Percentiles rank a stretch among this genome's conserved stretches.
These are phyloP conservation scores for Bucorvus abyssinicus DNA, from an alignment of 2,797 vertebrate species.

Conservation along the genomic window DNA sequence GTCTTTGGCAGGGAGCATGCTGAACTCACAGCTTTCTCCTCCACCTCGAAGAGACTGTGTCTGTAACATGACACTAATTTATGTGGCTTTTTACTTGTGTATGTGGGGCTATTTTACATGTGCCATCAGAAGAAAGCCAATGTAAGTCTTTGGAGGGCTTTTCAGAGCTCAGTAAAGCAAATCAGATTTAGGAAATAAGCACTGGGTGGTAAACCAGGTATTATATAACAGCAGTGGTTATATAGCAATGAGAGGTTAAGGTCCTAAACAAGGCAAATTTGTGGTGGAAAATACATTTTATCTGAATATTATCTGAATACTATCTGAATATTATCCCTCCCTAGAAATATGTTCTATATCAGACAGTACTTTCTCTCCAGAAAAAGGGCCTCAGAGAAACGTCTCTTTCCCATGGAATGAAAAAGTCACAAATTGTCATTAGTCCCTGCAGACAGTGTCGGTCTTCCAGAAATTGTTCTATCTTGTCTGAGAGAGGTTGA, in stretches of 20 bases:
- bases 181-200: neutral
- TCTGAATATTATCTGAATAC: too few relatives aligned
- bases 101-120: neutral
- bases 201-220: neutral
- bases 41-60: neutral
- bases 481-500: neutral
- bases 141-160: neutral
- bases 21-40: neutral
- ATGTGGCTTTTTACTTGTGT: neutral
- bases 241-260: neutral
- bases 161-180: neutral
- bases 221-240: neutral
- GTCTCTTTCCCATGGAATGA: neutral
- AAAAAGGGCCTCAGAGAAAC: neutral
- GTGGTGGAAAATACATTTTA: neutral
- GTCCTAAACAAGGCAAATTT: neutral
- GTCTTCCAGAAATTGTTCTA: neutral
- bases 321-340: neutral
- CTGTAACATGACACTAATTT: neutral
- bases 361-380: neutral
- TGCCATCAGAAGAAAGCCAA: neutral
- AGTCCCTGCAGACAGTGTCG: neutral
- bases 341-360: neutral
- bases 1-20: neutral
- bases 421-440: neutral